A percentile compares a stretch with the other conserved stretches of the same genome.
Conservation (phyloP, 35 echinoderm and acorn worm species). For the Apostichopus californicus region DNA sequence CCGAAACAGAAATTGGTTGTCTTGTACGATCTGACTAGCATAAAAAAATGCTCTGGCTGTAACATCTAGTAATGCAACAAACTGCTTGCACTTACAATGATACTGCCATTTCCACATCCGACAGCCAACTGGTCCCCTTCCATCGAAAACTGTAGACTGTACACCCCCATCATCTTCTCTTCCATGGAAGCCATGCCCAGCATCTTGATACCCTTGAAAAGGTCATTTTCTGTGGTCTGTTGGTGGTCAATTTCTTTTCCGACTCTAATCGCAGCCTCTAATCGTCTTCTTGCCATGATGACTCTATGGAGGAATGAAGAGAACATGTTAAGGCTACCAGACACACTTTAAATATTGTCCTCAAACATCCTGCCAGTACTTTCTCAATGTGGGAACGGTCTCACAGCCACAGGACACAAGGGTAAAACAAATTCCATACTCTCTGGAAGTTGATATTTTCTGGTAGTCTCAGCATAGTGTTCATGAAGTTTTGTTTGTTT, state of each 20-base stretch:
- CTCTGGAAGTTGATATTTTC: too few relatives aligned
- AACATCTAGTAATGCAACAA: too few relatives aligned
- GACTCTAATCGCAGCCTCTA: slow-evolving; percentile 88
- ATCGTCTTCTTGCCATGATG: slow-evolving; percentile 82
- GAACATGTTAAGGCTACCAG: too few relatives aligned
- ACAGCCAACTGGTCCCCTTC: slow-evolving; percentile 80
- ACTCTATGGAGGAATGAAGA: not conserved
- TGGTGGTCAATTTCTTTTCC: slow-evolving; percentile 82
- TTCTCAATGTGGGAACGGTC: not conserved
- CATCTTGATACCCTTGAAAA: slow-evolving; percentile 54
- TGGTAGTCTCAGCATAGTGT: too few relatives aligned
- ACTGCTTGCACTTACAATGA: slow-evolving; percentile 50
- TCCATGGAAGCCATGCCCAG: slow-evolving; percentile 39
- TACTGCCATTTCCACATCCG: slow-evolving; percentile 86
- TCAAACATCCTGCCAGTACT: not conserved
- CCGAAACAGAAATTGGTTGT: too few relatives aligned
- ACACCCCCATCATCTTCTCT: slow-evolving; percentile 70
- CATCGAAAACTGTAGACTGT: slow-evolving; percentile 94
- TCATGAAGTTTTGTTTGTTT: too few relatives aligned
- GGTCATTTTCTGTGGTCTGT: slow-evolving; percentile 41
- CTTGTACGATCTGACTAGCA: too few relatives aligned
- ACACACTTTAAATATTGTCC: too few relatives aligned
- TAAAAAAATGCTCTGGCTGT: not conserved
- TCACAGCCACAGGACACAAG: not conserved
- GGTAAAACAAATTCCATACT: too few relatives aligned